Base-by-base conservation (phyloP, 2,797 vertebrate genomes). In the Delichon dasypus region DNA sequence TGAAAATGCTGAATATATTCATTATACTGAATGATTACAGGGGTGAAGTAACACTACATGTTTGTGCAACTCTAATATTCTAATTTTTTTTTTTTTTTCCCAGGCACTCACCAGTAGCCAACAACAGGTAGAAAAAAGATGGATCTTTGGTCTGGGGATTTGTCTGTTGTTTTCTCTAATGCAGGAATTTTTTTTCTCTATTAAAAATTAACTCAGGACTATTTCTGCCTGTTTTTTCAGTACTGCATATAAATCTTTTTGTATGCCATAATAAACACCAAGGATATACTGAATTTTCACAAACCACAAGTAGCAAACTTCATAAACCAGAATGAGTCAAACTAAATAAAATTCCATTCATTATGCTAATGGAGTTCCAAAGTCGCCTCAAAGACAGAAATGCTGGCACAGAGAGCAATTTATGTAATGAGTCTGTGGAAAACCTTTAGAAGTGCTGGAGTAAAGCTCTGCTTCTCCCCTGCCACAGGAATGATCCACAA, bases 401-500 rank as follows among this genome's bases (percentile, higher is more conserved):
- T 1, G 0, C 19, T 96, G 96, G 92, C 85, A 83, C 18, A 38
- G 36, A 38, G 36, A 27, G 42, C 29, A 66, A 11, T 88, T 94
- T 89, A 72, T 80, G 40, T 62, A 95, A 95, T 0, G 0, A 57
- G 44, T 14, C 84, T 42, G 32, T 93, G 84, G 90, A 95, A 95
- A 89, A 75, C 50, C 75, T 66, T 85, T n/a, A 61, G 47, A 86
- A 95, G 36, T 58, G 51, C 66, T 86, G 66, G 29, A 94, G 60
- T 72, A 78, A 60, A n/a, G 38, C 48, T 93, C 58, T 84, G 76
- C 58, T 88, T 79, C 79, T 68, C 72, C 34, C 10, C 40, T 57
- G 21, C 93, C 94, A 92, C 89, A 96, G 76, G 85, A 90, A 94
- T 77, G 66, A 88, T 70, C 70, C 82, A 76, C 70, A 88, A 72